A percentile compares a stretch with the other conserved stretches of the same genome.
Evolutionary conservation across 2,888 invertebrate species (phyloP).

Genomic region (Stramonita haemastoma): DNA sequence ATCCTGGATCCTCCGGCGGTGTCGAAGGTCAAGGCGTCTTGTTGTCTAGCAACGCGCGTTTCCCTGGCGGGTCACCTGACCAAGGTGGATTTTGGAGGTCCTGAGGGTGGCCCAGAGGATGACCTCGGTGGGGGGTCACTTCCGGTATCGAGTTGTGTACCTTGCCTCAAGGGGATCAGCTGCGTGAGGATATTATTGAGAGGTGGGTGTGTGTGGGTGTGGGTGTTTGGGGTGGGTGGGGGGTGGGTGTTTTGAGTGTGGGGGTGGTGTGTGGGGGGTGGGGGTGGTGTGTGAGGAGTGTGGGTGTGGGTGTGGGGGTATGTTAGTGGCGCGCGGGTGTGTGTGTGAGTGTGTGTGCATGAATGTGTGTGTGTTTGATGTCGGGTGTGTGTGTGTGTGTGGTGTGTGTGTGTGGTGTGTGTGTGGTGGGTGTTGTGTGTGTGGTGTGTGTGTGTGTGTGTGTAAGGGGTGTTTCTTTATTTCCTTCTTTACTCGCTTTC

Average conservation of each 20-base stretch:
- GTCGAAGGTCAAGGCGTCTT: slow-evolving; percentile 85
- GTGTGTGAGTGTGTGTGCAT: no score
- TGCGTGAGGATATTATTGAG: slow-evolving; percentile 91
- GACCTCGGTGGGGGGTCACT: slow-evolving; percentile 80
- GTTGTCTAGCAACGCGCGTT: slow-evolving; percentile 87
- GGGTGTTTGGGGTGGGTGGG: background rate
- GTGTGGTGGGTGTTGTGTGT: no score
- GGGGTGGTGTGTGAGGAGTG: no score
- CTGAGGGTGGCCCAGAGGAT: slow-evolving; percentile 78
- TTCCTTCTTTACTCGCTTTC: no score
- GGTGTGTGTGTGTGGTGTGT: no score
- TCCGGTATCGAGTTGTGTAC: slow-evolving; percentile 89
- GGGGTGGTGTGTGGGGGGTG: background rate
- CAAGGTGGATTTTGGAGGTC: slow-evolving; percentile 88
- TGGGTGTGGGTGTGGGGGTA: no score
- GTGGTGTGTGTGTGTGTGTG: no score
- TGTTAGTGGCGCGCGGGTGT: no score
- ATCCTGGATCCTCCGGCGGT: slow-evolving; percentile 91
- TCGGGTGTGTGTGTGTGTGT: no score
- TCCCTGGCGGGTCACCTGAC: slow-evolving; percentile 93
- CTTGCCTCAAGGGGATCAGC: slow-evolving; percentile 90
- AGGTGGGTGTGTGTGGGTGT: slow-evolving; percentile 80
- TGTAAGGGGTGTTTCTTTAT: no score
- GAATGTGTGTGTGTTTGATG: no score
- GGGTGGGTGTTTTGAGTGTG: no score